These are phyloP conservation scores for Alouatta palliata DNA, from an alignment of 2,113 vertebrate species.

Conservation along the genomic window DNA sequence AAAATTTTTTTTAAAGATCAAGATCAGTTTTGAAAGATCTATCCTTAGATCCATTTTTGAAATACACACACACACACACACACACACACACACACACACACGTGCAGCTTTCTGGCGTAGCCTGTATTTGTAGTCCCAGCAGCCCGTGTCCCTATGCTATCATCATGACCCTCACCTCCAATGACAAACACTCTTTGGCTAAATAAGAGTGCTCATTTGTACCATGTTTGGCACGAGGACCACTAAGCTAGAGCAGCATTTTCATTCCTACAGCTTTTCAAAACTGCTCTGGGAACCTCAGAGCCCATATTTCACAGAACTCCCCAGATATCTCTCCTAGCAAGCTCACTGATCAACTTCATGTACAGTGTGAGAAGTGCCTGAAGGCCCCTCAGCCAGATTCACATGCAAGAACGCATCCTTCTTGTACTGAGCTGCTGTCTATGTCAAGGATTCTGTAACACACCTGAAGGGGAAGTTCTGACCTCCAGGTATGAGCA, in stretches of 20 bases:
- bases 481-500: background rate
- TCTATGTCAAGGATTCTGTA: background rate
- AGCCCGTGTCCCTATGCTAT: background rate
- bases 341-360: background rate
- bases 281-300: background rate
- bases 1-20: background rate
- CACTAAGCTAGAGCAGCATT: background rate
- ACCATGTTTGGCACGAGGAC: background rate
- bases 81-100: background rate
- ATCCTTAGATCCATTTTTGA: background rate
- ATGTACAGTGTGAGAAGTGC: background rate
- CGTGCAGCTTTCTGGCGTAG: background rate
- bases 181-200: background rate
- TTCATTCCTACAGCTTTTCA: background rate
- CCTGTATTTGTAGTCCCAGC: background rate
- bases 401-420: background rate
- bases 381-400: background rate
- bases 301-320: background rate
- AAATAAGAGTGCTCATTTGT: background rate
- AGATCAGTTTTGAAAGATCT: background rate
- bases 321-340: background rate
- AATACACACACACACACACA: background rate
- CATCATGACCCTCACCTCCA: background rate
- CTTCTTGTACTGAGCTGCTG: background rate
- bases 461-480: background rate